Evolutionary conservation across 2,113 vertebrate genomes (phyloP).

Genomic region (Gnathonemus longibarbis): DNA sequence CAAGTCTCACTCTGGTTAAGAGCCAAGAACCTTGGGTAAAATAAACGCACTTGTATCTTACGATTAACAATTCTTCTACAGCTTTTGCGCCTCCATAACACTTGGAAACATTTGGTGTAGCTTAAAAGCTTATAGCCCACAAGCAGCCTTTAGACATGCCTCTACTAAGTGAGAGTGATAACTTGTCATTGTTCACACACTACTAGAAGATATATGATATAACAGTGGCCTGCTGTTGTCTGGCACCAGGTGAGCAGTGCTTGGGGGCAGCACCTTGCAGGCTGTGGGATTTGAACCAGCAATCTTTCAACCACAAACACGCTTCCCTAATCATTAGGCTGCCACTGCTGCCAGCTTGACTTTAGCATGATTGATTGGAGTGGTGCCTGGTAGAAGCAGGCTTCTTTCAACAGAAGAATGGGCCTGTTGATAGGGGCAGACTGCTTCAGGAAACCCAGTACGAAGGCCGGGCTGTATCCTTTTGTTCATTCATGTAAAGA

Average conservation of each 20-base stretch:
- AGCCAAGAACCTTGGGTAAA: not conserved
- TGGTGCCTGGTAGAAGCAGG: not conserved
- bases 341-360: not conserved
- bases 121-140: not conserved
- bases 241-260: no score
- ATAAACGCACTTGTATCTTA: not conserved
- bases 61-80: not conserved
- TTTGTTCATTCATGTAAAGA: slow-evolving; percentile 14
- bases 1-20: not conserved
- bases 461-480: not conserved
- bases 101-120: not conserved
- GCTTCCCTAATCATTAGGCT: no score
- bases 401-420: not conserved
- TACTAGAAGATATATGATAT: no score
- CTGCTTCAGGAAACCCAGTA: not conserved
- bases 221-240: no score
- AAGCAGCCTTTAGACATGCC: not conserved
- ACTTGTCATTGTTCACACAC: no score
- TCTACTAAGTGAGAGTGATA: not conserved
- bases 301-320: no score
- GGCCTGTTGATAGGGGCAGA: not conserved
- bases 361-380: not conserved
- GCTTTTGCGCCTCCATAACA: not conserved
- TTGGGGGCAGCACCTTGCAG: no score
- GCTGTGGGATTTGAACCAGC: no score